Base-by-base conservation (phyloP, 2,888 invertebrate genomes). In the Mimas tiliae region DNA sequence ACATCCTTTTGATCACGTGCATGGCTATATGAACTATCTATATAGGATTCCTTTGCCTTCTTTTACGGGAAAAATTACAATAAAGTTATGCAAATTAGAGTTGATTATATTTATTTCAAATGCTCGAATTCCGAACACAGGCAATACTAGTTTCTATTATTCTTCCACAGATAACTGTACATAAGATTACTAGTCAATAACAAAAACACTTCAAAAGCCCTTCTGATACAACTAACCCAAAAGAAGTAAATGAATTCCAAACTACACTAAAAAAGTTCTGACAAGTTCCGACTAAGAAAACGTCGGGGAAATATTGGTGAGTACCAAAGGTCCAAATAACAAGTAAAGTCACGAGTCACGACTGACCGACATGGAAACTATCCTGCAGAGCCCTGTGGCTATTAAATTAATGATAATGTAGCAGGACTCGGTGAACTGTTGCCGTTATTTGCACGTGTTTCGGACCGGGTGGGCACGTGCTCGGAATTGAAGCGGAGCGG, bases 401-500 rank as follows among this genome's bases (percentile, higher is more conserved):
- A 84, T 88, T 85, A 88, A 87, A 87, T 87, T 88, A 87, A 88
- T 87, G 89, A 85, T 87, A 87, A 87, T 85, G 84, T 80, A 83
- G 78, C 74, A 74, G 76, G 74, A 72, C 64, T 76, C 73, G 79
- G 77, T 73, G 72, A 84, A 86, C 83, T 87, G 84, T 80, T 81
- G 83, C 80, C 87, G 83, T 89, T 89, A 88, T 82, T 86, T 81
- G 89, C 89, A 90, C 89, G 87, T 88, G 90, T 78, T 75, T 73
- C 71, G 70, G 69, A 68, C 69, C 67, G 69, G 69, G 63, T 64
- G 47, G 68, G 69, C 73, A 80, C 81, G 82, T 83, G 82, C 77
- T 67, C 67, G 34, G 80, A 81, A 83, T 27, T 82, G 71, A 72
- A 70, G 69, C 73, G 73, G 68, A 72, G 71, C 72, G 62, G 69